Base-by-base conservation (phyloP, 2,888 invertebrate species). In the Agrotis segetum region DNA sequence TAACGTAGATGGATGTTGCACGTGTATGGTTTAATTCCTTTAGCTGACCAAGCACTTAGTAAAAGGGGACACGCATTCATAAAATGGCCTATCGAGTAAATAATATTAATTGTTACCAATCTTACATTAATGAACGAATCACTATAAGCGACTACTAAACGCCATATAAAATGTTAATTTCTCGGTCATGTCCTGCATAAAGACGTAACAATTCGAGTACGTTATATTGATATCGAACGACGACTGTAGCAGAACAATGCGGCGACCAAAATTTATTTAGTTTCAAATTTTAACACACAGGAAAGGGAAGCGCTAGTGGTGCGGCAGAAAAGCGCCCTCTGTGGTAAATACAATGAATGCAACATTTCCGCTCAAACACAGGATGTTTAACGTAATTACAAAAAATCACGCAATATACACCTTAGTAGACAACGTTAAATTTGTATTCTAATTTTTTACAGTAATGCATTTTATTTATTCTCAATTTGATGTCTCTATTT, bases 71-170 rank as follows among this genome's bases (percentile, higher is more conserved):
- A 95, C 96, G 95, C 93, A 92, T 94, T 92, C 92, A 88, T 92
- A 89, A 90, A 87, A 86, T 83, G 89, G 87, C 96, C 95, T 95
- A 95, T 88, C 92, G 91, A 94, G 92, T 93, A 95, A 94, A 94
- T 94, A 95, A 93, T 94, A 95, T 92, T 94, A 94, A 94, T 94
- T 95, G 94, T 96, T 96, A 96, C 96, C 96, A 96, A 96, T 96
- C 96, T 96, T 96, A 96, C 96, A 96, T 96, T 96, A 94, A 93
- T 93, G 91, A 96, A 96, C 96, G 93, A 93, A 95, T 96, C 96
- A 96, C 96, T 96, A 96, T 96, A 93, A 93, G 95, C 96, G 96
- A 95, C 94, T 96, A 96, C 95, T 95, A 93, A 92, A 96, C 96
- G 95, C 96, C 96, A 95, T 96, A 91, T 93, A 95, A 93, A 94